phyloP scores from a whole-genome alignment of 2,888 invertebrate genomes.

The Scrobipalpa costella region DNA sequence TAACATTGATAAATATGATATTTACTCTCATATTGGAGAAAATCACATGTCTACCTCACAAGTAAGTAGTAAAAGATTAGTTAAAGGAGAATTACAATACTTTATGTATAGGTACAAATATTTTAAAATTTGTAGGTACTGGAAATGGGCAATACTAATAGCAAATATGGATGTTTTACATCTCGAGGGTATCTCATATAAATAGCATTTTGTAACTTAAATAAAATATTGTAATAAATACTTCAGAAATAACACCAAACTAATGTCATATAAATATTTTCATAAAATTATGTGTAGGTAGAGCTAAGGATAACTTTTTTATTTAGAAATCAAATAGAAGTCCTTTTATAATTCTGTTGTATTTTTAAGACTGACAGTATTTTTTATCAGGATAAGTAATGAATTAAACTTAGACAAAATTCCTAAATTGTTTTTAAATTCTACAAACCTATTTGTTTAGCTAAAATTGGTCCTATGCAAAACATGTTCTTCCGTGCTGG shows the following conservation, averaged over 20 bases:
- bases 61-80: neutral
- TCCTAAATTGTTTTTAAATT: no score
- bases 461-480: no score
- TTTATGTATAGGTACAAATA: neutral
- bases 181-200: no score
- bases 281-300: no score
- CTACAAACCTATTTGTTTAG: no score
- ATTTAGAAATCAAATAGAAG: no score
- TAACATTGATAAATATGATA: neutral
- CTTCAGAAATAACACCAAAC: no score
- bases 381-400: neutral
- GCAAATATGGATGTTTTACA: no score
- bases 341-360: neutral
- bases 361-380: neutral
- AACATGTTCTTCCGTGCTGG: no score
- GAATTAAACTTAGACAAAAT: neutral
- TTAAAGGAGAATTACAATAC: neutral
- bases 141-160: neutral
- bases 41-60: slow-evolving; percentile 6
- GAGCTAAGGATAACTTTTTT: neutral
- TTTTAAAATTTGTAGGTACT: neutral
- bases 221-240: no score
- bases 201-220: no score
- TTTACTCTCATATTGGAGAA: neutral
- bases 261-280: neutral